Evolutionary conservation across 2,113 vertebrate species (phyloP).

Genomic region (Ctenodactylus gundi): DNA sequence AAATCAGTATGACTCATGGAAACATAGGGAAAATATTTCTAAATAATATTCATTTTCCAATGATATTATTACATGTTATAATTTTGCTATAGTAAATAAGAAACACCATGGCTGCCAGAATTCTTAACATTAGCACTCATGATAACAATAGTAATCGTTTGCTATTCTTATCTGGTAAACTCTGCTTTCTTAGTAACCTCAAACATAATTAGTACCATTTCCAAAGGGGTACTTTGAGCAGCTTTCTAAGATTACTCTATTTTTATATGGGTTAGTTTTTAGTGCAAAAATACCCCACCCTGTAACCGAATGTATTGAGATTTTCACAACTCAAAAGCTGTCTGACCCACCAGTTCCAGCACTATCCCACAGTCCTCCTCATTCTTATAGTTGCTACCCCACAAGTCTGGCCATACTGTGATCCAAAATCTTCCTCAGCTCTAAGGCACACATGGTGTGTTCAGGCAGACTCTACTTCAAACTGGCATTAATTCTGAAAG

Average conservation of each 20-base stretch:
- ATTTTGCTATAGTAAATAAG: neutral
- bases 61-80: neutral
- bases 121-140: neutral
- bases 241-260: neutral
- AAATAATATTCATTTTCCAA: neutral
- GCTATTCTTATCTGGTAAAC: neutral
- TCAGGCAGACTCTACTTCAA: neutral
- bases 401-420: neutral
- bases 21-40: neutral
- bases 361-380: neutral
- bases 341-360: neutral
- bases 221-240: neutral
- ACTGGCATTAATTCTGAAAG: neutral
- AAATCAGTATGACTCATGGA: neutral
- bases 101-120: no score
- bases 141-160: neutral
- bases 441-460: accelerated
- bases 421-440: neutral
- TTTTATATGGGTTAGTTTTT: neutral
- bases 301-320: neutral
- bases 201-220: neutral
- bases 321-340: neutral
- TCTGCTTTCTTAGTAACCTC: neutral
- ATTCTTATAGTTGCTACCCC: neutral
- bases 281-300: neutral